Evolutionary conservation across 1,140 invertebrate species (phyloP).

Genomic region (Maniola jurtina): DNA sequence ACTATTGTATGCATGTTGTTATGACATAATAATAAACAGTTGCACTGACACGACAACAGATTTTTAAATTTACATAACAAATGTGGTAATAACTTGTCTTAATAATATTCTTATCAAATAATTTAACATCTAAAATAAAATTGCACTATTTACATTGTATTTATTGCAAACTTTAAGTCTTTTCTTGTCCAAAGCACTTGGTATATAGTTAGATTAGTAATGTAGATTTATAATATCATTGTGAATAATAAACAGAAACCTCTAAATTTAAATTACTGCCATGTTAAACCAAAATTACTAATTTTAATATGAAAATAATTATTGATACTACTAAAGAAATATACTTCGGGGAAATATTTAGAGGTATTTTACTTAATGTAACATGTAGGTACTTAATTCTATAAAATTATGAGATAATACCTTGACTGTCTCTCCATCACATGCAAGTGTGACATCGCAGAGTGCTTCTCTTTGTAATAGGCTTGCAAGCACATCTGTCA

Average conservation of each 20-base stretch:
- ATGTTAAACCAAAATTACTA: too few relatives aligned
- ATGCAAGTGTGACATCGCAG: slow-evolving; percentile 95
- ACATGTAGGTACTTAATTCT: too few relatives aligned
- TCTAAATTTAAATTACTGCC: too few relatives aligned
- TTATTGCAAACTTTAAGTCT: too few relatives aligned
- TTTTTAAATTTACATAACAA: slow-evolving; percentile 18
- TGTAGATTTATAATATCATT: too few relatives aligned
- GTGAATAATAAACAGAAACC: too few relatives aligned
- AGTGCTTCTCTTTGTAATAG: slow-evolving; percentile 91
- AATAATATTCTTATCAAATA: not conserved
- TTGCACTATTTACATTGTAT: too few relatives aligned
- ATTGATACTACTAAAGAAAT: not conserved
- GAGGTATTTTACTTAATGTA: not conserved
- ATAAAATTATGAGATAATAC: slow-evolving; percentile 45
- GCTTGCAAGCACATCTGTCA: slow-evolving; percentile 92
- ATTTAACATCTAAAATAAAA: not conserved
- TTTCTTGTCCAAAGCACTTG: too few relatives aligned
- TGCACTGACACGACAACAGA: slow-evolving; percentile 38
- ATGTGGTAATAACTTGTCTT: not conserved
- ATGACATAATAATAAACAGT: slow-evolving; percentile 61
- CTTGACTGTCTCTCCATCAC: slow-evolving; percentile 94
- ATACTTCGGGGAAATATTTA: not conserved
- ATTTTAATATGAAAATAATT: too few relatives aligned
- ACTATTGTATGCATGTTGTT: slow-evolving; percentile 64
- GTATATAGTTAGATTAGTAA: too few relatives aligned